Evolutionary conservation across 2,113 vertebrate species (phyloP).

Genomic region (human (Homo sapiens)): DNA sequence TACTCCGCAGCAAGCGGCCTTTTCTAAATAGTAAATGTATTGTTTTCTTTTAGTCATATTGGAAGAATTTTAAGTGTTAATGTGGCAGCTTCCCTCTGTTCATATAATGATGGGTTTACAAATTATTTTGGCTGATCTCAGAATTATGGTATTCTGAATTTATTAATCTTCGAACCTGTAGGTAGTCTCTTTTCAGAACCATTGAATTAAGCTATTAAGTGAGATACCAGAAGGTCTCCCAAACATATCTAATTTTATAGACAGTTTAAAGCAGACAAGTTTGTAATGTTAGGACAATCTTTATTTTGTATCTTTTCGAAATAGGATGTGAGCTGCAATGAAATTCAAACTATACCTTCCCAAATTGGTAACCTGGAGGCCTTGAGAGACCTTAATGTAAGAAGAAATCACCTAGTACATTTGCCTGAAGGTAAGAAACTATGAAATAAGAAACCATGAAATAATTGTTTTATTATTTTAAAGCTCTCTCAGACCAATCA

Average conservation of each 20-base stretch:
- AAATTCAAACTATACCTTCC: slow-evolving; percentile 95
- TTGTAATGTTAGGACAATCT: slow-evolving; percentile 17
- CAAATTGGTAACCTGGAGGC: slow-evolving; percentile 93
- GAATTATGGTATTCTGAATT: neutral
- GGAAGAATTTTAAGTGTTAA: neutral
- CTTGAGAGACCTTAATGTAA: slow-evolving; percentile 94
- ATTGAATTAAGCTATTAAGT: neutral
- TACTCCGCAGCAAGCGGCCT: neutral
- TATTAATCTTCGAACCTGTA: neutral
- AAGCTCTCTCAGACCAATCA: neutral
- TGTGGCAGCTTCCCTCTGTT: neutral
- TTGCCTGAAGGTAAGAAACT: slow-evolving; percentile 92
- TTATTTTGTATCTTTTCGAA: slow-evolving; percentile 63
- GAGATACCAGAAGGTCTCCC: neutral
- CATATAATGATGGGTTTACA: neutral
- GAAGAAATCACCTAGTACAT: slow-evolving; percentile 94
- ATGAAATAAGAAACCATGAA: slow-evolving; percentile 30
- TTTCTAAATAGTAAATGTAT: neutral
- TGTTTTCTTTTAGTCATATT: neutral
- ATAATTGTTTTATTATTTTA: slow-evolving; percentile 37
- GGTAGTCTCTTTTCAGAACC: neutral
- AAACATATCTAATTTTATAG: slow-evolving; percentile 18
- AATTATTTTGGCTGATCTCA: neutral
- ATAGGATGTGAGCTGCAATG: slow-evolving; percentile 98
- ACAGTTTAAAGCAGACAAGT: slow-evolving; percentile 39